A percentile compares a stretch with the other conserved stretches of the same genome.
Conservation (phyloP, 2,888 invertebrate genomes). For the Panopea generosa region DNA sequence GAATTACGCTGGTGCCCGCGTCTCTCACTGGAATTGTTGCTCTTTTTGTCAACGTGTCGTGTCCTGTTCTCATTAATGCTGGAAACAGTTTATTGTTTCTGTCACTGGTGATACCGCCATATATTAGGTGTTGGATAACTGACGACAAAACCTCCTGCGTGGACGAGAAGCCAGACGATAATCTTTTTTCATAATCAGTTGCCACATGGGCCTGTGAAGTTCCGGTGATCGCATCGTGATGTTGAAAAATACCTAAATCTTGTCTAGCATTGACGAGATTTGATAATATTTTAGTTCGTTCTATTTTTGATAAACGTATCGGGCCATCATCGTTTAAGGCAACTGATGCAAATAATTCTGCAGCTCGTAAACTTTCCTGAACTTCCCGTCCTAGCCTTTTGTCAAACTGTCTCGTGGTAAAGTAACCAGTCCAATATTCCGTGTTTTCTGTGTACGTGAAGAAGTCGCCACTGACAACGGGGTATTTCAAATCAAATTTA, state of each 20-base stretch:
- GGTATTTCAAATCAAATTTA: slow-evolving; percentile 82
- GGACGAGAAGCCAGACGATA: slow-evolving; percentile 54
- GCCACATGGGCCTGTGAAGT: slow-evolving; percentile 96
- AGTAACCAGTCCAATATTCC: slow-evolving; percentile 99
- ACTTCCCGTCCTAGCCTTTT: slow-evolving; percentile 88
- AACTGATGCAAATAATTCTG: slow-evolving; percentile 76
- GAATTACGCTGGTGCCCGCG: slow-evolving; percentile 37
- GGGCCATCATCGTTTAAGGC: slow-evolving; percentile 44
- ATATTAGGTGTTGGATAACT: slow-evolving; percentile 27
- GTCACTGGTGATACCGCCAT: neutral
- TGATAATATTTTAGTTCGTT: slow-evolving; percentile 25
- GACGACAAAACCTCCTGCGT: slow-evolving; percentile 38
- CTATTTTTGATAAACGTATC: neutral
- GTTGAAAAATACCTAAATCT: slow-evolving; percentile 96
- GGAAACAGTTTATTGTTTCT: neutral
- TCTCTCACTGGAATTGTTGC: slow-evolving; percentile 17
- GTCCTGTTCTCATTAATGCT: slow-evolving; percentile 11
- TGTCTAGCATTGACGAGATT: slow-evolving; percentile 88
- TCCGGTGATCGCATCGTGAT: slow-evolving; percentile 98
- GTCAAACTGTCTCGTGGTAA: slow-evolving; percentile 91
- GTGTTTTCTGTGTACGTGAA: slow-evolving; percentile 94
- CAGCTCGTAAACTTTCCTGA: slow-evolving; percentile 75
- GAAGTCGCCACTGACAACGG: slow-evolving; percentile 95
- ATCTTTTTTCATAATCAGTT: slow-evolving; percentile 90
- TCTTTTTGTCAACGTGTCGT: slow-evolving; percentile 36